A percentile compares a stretch with the other conserved stretches of the same genome.
Conservation (phyloP, 2,113 vertebrate genomes). For the Empidonax traillii region DNA sequence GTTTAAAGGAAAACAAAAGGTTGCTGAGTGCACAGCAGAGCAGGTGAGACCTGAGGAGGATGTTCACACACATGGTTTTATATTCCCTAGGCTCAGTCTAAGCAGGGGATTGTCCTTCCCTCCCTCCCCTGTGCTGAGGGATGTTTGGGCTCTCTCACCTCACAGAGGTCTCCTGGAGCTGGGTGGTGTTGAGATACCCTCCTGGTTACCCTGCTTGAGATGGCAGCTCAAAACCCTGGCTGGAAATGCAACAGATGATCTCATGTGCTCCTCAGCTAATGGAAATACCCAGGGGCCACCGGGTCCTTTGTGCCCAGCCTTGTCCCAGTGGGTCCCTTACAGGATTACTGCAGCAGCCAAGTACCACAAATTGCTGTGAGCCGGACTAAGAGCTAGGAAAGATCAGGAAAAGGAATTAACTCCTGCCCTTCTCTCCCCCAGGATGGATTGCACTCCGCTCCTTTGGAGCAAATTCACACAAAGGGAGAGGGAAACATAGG, state of each 20-base stretch:
- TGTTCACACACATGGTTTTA: not conserved
- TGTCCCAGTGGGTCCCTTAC: not conserved
- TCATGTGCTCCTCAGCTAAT: not conserved
- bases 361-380: not conserved
- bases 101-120: not conserved
- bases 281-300: not conserved
- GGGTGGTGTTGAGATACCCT: not conserved
- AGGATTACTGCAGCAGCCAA: not conserved
- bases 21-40: not conserved
- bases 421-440: not conserved
- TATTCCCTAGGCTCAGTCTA: not conserved
- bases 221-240: not conserved
- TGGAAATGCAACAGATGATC: not conserved
- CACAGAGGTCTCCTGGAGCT: accelerated
- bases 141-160: not conserved
- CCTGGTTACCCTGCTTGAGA: not conserved
- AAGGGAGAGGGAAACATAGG: not conserved
- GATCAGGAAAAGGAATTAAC: conserved; percentile 12
- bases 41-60: not conserved
- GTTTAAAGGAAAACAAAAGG: not conserved
- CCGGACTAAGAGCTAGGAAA: not conserved
- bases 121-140: not conserved
- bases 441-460: not conserved
- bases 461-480: not conserved
- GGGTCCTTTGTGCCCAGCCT: not conserved